Evolutionary conservation across 2,113 vertebrate genomes (phyloP), one percentile per base, ranked within the genome.

Genomic region (Spea multiplicata): DNA sequence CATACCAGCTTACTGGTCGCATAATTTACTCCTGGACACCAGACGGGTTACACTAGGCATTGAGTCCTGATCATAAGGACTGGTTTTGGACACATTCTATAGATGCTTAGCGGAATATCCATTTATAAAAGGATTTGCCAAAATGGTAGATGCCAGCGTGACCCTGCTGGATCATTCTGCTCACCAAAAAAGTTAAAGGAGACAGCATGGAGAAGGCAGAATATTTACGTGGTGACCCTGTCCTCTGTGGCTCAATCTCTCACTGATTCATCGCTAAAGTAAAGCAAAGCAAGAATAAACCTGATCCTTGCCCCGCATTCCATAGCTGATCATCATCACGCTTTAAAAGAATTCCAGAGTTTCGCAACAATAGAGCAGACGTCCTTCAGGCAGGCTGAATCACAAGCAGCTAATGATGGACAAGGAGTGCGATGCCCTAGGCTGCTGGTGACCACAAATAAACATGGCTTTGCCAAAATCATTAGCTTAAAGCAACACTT

Each of bases 311-410:
- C 10, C 10, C 13, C 52, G 44, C 76, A 79, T 79, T 79, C 76
- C 76, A 55, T n/a, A 66, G 6, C 30, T 59, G 8, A 73, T 73
- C 49, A 53, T 79, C 76, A 73, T 30, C 44, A 16, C 61, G 66
- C 69, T 52, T 73, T 65, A 78, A 72, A 78, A 66, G 69, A 65
- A 78, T 78, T 72, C 76, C 69, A 65, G 14, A 3, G 66, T 78
- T 64, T 78, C 68, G 52, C 59, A 78, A 66, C 76, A 78, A 72
- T 66, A 44, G 76, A 44, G 17, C 48, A 12, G 30, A 61, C 14
- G 48, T 12, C 14, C 49, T 52, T 17, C 17, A 50, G 44, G 76
- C 47, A 65, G 70, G 48, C 49, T 72, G 44, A 57, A 66, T 66
- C 61, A 52, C 48, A 44, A 6, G 66, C 52, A 71, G 16, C 14